Percentiles rank a stretch among this genome's conserved stretches.
Conservation (phyloP, 2,113 vertebrate genomes). For the Cheilinus undulatus region DNA sequence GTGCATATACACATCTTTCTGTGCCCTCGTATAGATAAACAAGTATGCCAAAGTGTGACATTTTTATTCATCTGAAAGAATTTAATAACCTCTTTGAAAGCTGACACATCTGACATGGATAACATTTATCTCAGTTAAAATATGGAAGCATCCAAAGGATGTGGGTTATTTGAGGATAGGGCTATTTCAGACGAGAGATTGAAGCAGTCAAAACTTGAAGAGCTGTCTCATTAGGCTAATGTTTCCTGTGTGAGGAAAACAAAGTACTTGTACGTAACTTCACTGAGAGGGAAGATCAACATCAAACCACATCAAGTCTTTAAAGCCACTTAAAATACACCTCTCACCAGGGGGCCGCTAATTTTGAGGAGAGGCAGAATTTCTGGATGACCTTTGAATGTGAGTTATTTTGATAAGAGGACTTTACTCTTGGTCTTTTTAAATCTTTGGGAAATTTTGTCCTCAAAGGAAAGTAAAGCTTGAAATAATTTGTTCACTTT, state of each 20-base stretch:
- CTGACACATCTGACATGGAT: background rate
- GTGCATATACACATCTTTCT: background rate
- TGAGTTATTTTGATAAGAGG: conserved; percentile 33
- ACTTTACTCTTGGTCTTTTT: background rate
- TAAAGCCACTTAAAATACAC: conserved; percentile 51
- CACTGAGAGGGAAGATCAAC: conserved; percentile 23
- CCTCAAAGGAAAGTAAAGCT: conserved; percentile 16
- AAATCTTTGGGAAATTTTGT: conserved; percentile 20
- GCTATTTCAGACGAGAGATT: conserved; percentile 2
- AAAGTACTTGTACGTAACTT: conserved; percentile 46
- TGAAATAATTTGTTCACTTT: conserved; percentile 8
- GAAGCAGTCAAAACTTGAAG: conserved; percentile 19
- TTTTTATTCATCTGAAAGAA: background rate
- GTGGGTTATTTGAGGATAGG: background rate
- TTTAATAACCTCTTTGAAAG: background rate
- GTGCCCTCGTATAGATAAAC: background rate
- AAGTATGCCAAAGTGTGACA: too few relatives aligned
- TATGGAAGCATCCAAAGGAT: background rate
- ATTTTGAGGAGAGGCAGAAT: conserved; percentile 36
- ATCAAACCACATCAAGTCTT: conserved; percentile 33
- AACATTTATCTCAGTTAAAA: background rate
- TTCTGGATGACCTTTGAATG: conserved; percentile 40
- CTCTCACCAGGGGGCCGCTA: conserved; percentile 22
- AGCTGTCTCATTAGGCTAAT: conserved; percentile 35
- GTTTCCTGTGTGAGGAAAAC: conserved; percentile 23